Evolutionary conservation across 1,140 invertebrate genomes (phyloP).

Genomic region (Diorhabda elongata): DNA sequence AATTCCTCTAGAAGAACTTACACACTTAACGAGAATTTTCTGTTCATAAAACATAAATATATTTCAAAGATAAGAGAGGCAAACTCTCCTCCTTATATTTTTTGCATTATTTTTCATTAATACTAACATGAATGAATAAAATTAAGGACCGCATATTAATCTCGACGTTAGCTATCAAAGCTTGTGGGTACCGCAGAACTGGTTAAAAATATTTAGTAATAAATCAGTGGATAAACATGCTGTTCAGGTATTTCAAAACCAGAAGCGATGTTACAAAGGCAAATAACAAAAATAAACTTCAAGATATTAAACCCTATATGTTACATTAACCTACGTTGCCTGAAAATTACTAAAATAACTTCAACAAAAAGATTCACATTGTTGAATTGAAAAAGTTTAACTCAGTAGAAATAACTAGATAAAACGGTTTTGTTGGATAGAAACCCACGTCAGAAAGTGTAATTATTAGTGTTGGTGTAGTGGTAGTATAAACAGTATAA

Average conservation of each 20-base stretch:
- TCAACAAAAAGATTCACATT: no score
- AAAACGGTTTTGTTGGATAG: no score
- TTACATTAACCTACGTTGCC: neutral
- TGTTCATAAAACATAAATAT: slow-evolving; percentile 4
- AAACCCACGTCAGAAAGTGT: no score
- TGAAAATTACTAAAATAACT: no score
- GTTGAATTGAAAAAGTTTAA: no score
- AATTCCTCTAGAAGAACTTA: no score
- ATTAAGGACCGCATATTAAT: slow-evolving; percentile 34
- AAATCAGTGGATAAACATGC: slow-evolving; percentile 33
- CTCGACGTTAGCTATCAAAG: slow-evolving; percentile 27
- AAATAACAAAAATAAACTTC: slow-evolving; percentile 17
- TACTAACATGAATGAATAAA: slow-evolving; percentile 34
- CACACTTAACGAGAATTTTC: neutral
- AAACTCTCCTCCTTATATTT: slow-evolving; percentile 8
- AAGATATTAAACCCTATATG: slow-evolving; percentile 1
- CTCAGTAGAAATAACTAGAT: no score
- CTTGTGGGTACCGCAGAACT: slow-evolving; percentile 29
- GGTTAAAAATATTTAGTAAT: slow-evolving; percentile 35
- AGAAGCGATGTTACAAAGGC: slow-evolving; percentile 25
- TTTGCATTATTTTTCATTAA: slow-evolving; percentile 30
- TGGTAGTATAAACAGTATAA: no score
- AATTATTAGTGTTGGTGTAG: no score
- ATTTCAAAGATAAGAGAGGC: slow-evolving; percentile 12
- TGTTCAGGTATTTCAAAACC: slow-evolving; percentile 35